Evolutionary conservation across 2,888 invertebrate species (phyloP), one percentile per base, ranked within the genome.

Genomic region (Mythimna pallens): DNA sequence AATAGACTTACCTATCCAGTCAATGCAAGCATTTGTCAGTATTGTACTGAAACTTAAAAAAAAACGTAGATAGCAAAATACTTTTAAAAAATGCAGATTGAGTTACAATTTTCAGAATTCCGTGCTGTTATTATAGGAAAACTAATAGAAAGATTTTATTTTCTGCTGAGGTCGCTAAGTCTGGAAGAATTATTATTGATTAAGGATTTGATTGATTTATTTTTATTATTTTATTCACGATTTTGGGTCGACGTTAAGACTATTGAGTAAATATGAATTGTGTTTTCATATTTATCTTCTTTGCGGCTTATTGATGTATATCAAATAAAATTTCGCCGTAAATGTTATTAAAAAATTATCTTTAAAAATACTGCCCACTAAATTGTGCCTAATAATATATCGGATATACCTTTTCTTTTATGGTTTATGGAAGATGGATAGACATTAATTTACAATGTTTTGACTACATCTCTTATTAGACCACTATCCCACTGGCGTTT

Each of bases 251-350:
- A 52, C 3, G n/a, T 9, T 52, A 52, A 52, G n/a, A 52, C 3
- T 52, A 22, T 9, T 22, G 22, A 9, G 54, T 34, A 34, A 58
- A 34, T 58, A 6, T 20, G 20, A 58, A 34, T 58, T 34, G 0
- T 20, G 20, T n/a, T 7, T n/a, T 54, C 34, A 30, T 36, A 36
- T 14, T 7, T 58, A n/a, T 34, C 34, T 30, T 58, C 14, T 12
- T 36, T 25, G 7, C n/a, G 30, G 50, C 50, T 58, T 70, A 47
- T 9, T 2, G 25, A 20, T 30, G 14, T 57, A 57, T 69, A 25
- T 12, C 25, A 36, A 57, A 58, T 58, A 50, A 50, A 58, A 57
- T 57, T 36, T 25, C 22, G 43, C 71, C 22, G 30, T n/a, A 57
- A 12, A 10, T 55, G 14, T n/a, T n/a, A 70, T 36, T 52, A 22